Conservation (phyloP, 2,888 invertebrate genomes). For the Clanis bilineata region DNA sequence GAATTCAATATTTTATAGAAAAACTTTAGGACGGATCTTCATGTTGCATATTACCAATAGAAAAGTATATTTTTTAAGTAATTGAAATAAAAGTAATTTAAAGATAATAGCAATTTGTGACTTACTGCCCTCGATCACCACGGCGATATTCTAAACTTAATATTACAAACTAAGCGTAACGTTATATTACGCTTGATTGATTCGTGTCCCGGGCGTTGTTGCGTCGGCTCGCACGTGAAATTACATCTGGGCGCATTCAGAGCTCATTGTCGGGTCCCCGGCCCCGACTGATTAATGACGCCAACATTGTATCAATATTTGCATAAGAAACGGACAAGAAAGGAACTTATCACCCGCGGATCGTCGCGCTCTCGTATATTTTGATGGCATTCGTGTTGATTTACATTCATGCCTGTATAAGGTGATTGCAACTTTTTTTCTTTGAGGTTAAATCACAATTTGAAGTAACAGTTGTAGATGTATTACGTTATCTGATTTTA, state of each 20-base stretch:
- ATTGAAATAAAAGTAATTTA: too few relatives aligned
- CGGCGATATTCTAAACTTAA: background rate
- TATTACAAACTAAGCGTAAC: conserved; percentile 15
- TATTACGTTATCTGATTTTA: conserved; percentile 26
- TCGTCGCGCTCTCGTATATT: conserved; percentile 57
- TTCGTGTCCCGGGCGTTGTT: conserved; percentile 36
- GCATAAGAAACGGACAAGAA: conserved; percentile 79
- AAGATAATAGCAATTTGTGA: too few relatives aligned
- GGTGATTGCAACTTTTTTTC: conserved; percentile 40
- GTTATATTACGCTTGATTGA: conserved; percentile 48
- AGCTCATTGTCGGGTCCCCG: conserved; percentile 53
- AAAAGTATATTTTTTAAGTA: too few relatives aligned
- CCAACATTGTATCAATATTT: conserved; percentile 78
- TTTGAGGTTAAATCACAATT: conserved; percentile 31
- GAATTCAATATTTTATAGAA: too few relatives aligned
- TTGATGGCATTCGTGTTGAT: conserved; percentile 63
- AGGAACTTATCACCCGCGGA: conserved; percentile 70
- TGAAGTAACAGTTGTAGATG: conserved; percentile 23
- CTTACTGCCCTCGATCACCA: too few relatives aligned
- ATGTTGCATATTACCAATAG: too few relatives aligned
- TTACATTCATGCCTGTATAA: conserved; percentile 32
- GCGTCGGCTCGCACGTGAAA: conserved; percentile 42
- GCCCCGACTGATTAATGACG: conserved; percentile 75
- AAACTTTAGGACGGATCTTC: too few relatives aligned
- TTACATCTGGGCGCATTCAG: conserved; percentile 47